phyloP scores from a whole-genome alignment of 1,140 invertebrate genomes.

The Epicauta chinensis region DNA sequence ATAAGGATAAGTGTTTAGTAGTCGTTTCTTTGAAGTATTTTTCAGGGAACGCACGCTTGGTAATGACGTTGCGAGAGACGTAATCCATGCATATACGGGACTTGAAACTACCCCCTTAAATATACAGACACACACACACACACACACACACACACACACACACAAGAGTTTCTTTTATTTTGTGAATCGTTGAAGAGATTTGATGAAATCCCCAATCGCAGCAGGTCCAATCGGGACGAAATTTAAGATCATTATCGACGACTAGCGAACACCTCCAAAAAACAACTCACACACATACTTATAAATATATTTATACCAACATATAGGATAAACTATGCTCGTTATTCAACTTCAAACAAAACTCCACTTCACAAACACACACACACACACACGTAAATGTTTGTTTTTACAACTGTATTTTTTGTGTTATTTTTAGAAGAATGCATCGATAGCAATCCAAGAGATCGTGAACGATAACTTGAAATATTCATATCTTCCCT shows the following conservation, averaged over 20 bases:
- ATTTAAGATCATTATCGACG: constrained; percentile 23
- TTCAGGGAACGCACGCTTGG: constrained; percentile 15
- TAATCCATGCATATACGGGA: constrained; percentile 25
- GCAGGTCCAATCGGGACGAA: constrained; percentile 9
- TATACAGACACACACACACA: constrained; percentile 3
- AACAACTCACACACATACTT: too few relatives aligned
- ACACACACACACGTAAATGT: too few relatives aligned
- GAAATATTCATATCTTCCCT: constrained; percentile 8
- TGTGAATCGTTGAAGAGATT: constrained; percentile 23
- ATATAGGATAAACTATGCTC: too few relatives aligned
- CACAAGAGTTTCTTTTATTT: constrained; percentile 21
- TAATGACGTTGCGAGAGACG: constrained; percentile 20
- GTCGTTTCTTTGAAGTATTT: constrained; percentile 27
- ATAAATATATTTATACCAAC: too few relatives aligned
- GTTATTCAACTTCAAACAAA: too few relatives aligned
- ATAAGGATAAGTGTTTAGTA: constrained; percentile 1
- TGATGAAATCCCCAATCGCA: constrained; percentile 16
- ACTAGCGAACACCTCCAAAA: constrained; percentile 8
- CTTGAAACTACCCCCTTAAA: constrained; percentile 16
- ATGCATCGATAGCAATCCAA: too few relatives aligned
- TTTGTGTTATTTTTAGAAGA: too few relatives aligned
- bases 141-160: not conserved
- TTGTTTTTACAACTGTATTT: too few relatives aligned
- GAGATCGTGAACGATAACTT: constrained; percentile 6
- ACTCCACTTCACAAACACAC: too few relatives aligned